Conservation (phyloP, 2,888 invertebrate species). For the Tachina lurida region DNA sequence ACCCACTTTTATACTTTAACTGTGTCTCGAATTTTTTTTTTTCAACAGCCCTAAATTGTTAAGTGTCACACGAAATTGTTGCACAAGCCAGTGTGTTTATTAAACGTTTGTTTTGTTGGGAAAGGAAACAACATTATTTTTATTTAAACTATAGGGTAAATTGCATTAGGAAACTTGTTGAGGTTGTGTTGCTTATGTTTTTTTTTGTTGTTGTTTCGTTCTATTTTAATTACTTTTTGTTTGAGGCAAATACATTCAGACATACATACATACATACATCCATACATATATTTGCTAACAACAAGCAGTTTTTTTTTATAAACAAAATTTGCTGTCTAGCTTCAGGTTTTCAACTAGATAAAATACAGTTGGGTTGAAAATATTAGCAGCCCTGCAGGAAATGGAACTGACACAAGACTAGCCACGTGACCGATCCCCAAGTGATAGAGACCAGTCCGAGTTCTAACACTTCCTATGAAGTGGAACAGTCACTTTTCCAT, state of each 20-base stretch:
- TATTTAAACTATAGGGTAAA: conserved; percentile 59
- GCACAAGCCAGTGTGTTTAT: conserved; percentile 30
- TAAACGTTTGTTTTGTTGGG: conserved; percentile 16
- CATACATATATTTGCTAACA: conserved; percentile 16
- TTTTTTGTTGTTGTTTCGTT: not conserved
- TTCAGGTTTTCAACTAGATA: not conserved
- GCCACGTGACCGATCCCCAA: too few relatives aligned
- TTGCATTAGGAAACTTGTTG: conserved; percentile 68
- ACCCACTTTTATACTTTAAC: conserved; percentile 14
- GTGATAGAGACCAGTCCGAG: too few relatives aligned
- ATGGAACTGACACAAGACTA: too few relatives aligned
- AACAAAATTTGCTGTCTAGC: conserved; percentile 20
- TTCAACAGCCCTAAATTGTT: conserved; percentile 20
- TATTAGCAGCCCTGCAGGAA: too few relatives aligned
- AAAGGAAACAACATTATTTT: conserved; percentile 34
- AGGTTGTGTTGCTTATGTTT: conserved; percentile 55
- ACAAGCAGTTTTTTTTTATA: not conserved
- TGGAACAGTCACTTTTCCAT: too few relatives aligned
- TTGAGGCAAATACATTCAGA: not conserved
- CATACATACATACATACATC: too few relatives aligned
- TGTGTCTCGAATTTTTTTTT: conserved; percentile 10
- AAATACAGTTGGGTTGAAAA: conserved; percentile 1
- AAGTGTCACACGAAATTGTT: conserved; percentile 51
- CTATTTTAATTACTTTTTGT: conserved; percentile 69
- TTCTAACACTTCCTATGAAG: too few relatives aligned